phyloP scores from a whole-genome alignment of 2,888 invertebrate species.

The Subacronicta megacephala region DNA sequence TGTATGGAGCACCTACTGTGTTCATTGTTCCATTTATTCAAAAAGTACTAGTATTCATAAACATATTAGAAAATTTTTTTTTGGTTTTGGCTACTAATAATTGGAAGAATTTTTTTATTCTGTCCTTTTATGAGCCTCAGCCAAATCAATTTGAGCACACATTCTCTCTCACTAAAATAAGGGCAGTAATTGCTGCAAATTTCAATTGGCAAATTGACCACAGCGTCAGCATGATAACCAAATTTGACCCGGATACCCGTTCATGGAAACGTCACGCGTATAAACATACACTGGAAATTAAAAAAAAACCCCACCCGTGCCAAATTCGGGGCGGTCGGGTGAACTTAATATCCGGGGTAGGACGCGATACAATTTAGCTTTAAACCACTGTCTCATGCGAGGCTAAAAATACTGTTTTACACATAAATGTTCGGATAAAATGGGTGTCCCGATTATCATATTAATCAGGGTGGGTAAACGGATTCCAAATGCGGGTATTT shows the following conservation, averaged over 20 bases:
- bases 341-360: constrained; percentile 56
- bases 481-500: constrained; percentile 17
- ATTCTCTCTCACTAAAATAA: constrained; percentile 6
- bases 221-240: constrained; percentile 35
- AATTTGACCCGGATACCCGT: constrained; percentile 41
- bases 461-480: constrained; percentile 36
- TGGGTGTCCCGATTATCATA: constrained; percentile 49
- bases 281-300: constrained; percentile 51
- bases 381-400: constrained; percentile 44
- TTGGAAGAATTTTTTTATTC: too few relatives aligned
- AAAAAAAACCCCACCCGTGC: constrained; percentile 41
- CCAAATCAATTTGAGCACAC: constrained; percentile 14
- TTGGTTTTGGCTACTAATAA: too few relatives aligned
- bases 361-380: constrained; percentile 40
- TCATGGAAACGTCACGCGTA: constrained; percentile 40
- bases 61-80: too few relatives aligned
- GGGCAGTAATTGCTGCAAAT: constrained; percentile 16
- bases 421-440: constrained; percentile 47
- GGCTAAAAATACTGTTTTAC: constrained; percentile 45
- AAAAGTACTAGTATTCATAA: too few relatives aligned
- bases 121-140: background rate
- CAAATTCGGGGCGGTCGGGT: constrained; percentile 46
- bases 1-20: too few relatives aligned
- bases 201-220: constrained; percentile 40
- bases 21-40: too few relatives aligned